These are phyloP conservation scores for Epiblema foenella DNA, from an alignment of 2,888 invertebrate genomes.

Conservation along the genomic window DNA sequence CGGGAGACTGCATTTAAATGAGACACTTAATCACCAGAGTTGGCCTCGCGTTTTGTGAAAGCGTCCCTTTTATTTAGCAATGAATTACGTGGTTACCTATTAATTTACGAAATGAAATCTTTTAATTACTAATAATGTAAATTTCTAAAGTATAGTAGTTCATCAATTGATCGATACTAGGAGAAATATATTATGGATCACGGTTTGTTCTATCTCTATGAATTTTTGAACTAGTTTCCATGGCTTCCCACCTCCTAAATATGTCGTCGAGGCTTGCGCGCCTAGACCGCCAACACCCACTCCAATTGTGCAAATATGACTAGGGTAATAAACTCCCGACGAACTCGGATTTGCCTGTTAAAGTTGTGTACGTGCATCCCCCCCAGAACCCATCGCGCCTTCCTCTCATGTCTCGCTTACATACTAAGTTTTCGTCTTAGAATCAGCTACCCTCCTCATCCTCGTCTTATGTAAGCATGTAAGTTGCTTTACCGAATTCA, in stretches of 20 bases:
- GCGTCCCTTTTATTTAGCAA: slow-evolving; percentile 75
- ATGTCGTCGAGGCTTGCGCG: slow-evolving; percentile 52
- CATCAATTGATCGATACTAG: too few species aligned
- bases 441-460: slow-evolving; percentile 58
- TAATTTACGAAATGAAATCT: slow-evolving; percentile 51
- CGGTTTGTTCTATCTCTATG: slow-evolving; percentile 29
- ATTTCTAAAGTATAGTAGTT: too few species aligned
- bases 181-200: neutral
- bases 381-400: slow-evolving; percentile 55
- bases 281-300: slow-evolving; percentile 72
- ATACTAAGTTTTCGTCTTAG: slow-evolving; percentile 69
- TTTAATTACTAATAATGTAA: too few species aligned
- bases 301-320: slow-evolving; percentile 80
- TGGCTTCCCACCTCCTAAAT: slow-evolving; percentile 50
- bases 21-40: slow-evolving; percentile 84
- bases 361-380: slow-evolving; percentile 76
- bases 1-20: slow-evolving; percentile 84
- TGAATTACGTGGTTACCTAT: slow-evolving; percentile 69
- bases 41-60: slow-evolving; percentile 77
- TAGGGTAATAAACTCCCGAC: slow-evolving; percentile 77
- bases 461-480: slow-evolving; percentile 23
- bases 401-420: slow-evolving; percentile 57
- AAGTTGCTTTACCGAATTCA: slow-evolving; percentile 24
- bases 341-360: slow-evolving; percentile 76
- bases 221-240: slow-evolving; percentile 44